Percentiles rank a stretch among this genome's conserved stretches.
Conservation (phyloP, 2,888 invertebrate genomes). For the Cosmopolites sordidus region DNA sequence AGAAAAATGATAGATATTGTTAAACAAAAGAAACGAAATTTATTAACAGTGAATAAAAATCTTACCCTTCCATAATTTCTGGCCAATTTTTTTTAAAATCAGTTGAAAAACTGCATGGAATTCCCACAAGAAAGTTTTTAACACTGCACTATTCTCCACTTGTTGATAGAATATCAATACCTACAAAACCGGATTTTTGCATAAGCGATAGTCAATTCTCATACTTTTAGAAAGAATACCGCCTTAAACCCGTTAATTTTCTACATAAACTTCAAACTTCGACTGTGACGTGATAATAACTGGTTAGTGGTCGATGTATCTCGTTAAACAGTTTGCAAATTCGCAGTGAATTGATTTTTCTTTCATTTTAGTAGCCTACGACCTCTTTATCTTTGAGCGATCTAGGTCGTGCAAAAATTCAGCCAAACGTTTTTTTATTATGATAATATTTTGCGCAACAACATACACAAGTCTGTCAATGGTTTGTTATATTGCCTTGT, state of each 20-base stretch:
- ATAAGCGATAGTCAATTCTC: conserved; percentile 12
- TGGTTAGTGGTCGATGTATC: neutral
- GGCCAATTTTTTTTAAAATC: too few relatives aligned
- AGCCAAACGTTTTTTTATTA: neutral
- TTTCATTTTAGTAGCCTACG: conserved; percentile 1
- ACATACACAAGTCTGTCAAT: neutral
- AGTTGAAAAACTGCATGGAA: neutral
- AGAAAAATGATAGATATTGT: too few relatives aligned
- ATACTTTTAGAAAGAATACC: too few relatives aligned
- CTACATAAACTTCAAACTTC: conserved; percentile 1
- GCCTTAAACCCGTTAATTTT: conserved; percentile 11
- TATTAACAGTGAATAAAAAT: too few relatives aligned
- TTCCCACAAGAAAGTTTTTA: neutral
- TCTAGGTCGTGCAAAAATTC: conserved; percentile 4
- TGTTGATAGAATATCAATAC: conserved; percentile 13
- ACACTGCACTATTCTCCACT: neutral
- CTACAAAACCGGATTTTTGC: conserved; percentile 14
- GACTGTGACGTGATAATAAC: neutral
- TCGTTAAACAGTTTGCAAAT: too few relatives aligned
- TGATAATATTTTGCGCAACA: neutral
- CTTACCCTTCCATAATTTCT: too few relatives aligned
- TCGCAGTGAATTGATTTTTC: too few relatives aligned
- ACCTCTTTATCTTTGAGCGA: neutral
- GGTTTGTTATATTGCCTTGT: neutral
- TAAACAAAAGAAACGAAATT: too few relatives aligned